These are phyloP conservation scores for Alsophila aescularia DNA, from an alignment of 2,888 invertebrate genomes.

Conservation along the genomic window DNA sequence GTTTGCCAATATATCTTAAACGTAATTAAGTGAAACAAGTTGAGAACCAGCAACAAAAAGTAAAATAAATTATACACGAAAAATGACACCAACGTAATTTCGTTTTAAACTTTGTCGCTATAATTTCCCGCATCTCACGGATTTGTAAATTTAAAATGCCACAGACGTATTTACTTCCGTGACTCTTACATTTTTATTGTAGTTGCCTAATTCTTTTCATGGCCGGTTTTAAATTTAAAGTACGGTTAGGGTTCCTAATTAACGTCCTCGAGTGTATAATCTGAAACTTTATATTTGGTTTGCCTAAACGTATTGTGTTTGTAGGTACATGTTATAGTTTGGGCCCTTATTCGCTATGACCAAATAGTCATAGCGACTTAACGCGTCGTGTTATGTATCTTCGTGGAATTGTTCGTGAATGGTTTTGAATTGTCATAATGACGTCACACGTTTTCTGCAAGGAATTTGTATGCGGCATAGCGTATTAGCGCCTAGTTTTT, in stretches of 20 bases:
- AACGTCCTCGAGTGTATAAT: too few relatives aligned
- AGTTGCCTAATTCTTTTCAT: neutral
- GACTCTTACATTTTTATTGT: neutral
- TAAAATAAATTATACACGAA: conserved; percentile 49
- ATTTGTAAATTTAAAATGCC: conserved; percentile 21
- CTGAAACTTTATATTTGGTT: too few relatives aligned
- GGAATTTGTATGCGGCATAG: too few relatives aligned
- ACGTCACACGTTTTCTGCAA: too few relatives aligned
- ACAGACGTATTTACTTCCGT: conserved; percentile 14
- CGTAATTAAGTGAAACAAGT: conserved; percentile 33
- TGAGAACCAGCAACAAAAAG: conserved; percentile 51
- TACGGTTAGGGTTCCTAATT: neutral
- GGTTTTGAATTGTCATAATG: too few relatives aligned
- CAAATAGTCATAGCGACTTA: too few relatives aligned
- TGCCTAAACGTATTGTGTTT: too few relatives aligned
- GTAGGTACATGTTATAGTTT: too few relatives aligned
- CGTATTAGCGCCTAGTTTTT: too few relatives aligned
- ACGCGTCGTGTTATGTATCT: too few relatives aligned
- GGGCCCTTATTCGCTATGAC: too few relatives aligned
- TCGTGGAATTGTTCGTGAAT: too few relatives aligned
- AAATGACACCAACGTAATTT: conserved; percentile 54
- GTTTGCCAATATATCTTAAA: conserved; percentile 17
- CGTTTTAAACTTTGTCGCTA: conserved; percentile 54
- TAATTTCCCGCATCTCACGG: conserved; percentile 40
- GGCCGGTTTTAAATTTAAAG: neutral